Evolutionary conservation across 2,113 vertebrate genomes (phyloP), one percentile per base, ranked within the genome.

Genomic region (Tetrax tetrax): DNA sequence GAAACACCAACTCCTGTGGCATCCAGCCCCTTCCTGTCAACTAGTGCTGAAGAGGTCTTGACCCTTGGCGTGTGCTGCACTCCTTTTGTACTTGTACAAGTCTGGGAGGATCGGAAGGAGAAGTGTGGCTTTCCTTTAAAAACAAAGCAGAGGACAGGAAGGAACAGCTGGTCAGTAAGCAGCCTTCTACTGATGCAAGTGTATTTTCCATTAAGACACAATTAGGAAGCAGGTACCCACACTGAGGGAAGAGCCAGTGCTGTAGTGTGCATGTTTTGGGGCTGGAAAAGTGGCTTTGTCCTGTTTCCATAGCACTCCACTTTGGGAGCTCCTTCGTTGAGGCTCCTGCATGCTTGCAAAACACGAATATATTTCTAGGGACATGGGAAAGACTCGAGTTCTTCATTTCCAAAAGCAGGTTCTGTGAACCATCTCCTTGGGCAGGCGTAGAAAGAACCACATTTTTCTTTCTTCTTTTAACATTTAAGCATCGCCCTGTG

Each of bases 111-210:
- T 53, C 85, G 91, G 94, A 68, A 75, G 81, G 71, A 91, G 81
- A 84, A 96, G 77, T 29, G 57, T 0, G 0, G 57, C 70, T 89
- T 97, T 95, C 90, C 81, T 95, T 91, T 72, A 41, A 79, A 96
- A 94, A 84, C 90, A 96, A 87, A 91, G 35, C 2, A 3, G 66
- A 90, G 57, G 59, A 69, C 95, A 91, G 91, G 95, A 97, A 96
- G 84, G 90, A 95, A 56, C 87, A 89, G 77, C 95, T 93, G 61
- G 54, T 61, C 25, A 12, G 66, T 53, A 63, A 93, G 90, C 78
- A 87, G 84, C 87, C 81, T 83, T 63, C 84, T 83, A 48, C 66
- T 90, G 50, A 72, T 93, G 82, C 63, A 80, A 48, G 70, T 94
- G 9, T 18, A 79, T 90, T 89, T 96, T 88, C 91, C 78, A 80